Evolutionary conservation across 2,888 invertebrate species (phyloP).

Genomic region (Zonitis immaculata): DNA sequence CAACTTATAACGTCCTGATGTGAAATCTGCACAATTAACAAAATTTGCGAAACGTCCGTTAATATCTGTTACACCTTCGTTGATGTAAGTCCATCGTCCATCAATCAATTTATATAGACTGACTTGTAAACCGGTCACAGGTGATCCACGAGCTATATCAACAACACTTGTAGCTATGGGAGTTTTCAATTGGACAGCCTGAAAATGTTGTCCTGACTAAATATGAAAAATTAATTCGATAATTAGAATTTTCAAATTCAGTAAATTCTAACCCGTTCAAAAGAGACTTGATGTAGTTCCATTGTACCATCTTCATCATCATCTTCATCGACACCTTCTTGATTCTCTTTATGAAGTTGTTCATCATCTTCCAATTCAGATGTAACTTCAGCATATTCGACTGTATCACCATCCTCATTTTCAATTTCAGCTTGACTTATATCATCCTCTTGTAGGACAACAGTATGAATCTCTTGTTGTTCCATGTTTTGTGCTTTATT

Average conservation of each 20-base stretch:
- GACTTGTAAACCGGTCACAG: constrained; percentile 62
- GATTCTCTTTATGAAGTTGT: constrained; percentile 19
- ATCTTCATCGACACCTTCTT: constrained; percentile 35
- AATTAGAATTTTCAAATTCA: constrained; percentile 8
- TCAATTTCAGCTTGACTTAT: constrained; percentile 20
- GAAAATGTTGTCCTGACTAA: constrained; percentile 8
- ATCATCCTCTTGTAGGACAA: constrained; percentile 16
- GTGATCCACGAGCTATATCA: constrained; percentile 65
- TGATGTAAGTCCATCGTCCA: constrained; percentile 64
- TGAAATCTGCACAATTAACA: constrained; percentile 56
- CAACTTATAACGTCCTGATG: constrained; percentile 67
- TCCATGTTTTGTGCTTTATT: constrained; percentile 19
- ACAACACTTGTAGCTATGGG: constrained; percentile 71
- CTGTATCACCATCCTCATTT: constrained; percentile 19
- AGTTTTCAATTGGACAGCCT: constrained; percentile 29
- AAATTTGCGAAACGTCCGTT: constrained; percentile 67
- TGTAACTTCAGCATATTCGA: constrained; percentile 22
- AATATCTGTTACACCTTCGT: constrained; percentile 57
- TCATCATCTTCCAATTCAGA: constrained; percentile 26
- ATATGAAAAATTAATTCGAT: background rate
- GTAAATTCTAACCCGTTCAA: constrained; percentile 28
- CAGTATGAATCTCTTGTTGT: constrained; percentile 13
- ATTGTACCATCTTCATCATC: constrained; percentile 29
- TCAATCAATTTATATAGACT: constrained; percentile 63
- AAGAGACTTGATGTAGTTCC: constrained; percentile 28